Evolutionary conservation across 92 coral and sea anemone species (phyloP), one percentile per base, ranked within the genome.

Genomic region (Montipora capitata): DNA sequence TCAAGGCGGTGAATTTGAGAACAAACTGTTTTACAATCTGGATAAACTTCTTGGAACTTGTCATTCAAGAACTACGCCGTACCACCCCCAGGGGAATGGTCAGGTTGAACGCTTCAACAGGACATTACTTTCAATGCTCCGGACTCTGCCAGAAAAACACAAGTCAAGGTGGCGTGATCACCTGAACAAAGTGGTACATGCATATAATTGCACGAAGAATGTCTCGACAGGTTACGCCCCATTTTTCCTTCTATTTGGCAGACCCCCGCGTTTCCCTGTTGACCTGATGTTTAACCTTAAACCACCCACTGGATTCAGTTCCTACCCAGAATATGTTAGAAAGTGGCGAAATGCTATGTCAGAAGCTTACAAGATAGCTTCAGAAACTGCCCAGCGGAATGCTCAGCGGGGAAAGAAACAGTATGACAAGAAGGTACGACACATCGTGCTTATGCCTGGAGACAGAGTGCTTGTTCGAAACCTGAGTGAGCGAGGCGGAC

Each of bases 211-310:
- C 72, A 89, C 90, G 9, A 85, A 79, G 7, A 74, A 92, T 65
- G 93, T 83, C 62, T 74, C 95, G 8, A 92, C 95, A 7, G 93
- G 95, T 2, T 92, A 67, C 64, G 75, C 95, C 7, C 90, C 93
- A 17, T 88, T 88, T 63, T 92, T 54, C 82, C 65, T 92, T 40
- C 59, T 88, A 51, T 92, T 85, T 85, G 93, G 95, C 17, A 74
- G 93, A 68, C 43, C 54, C 12, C 95, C 93, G 38, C 80, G 91
- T 70, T 81, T 93, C 12, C 94, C 91, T 35, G 68, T 93, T 13
- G 93, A 93, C 58, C 49, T 93, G 51, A 85, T 85, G 93, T 93
- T 89, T 84, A 90, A 90, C 10, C 68, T 88, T 17, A 82, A 88
- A 42, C 92, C 83, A 35, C 86, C 92, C 42, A 44, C 18, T 38